Conservation (phyloP, 2,797 vertebrate species). For the Acropternis orthonyx region DNA sequence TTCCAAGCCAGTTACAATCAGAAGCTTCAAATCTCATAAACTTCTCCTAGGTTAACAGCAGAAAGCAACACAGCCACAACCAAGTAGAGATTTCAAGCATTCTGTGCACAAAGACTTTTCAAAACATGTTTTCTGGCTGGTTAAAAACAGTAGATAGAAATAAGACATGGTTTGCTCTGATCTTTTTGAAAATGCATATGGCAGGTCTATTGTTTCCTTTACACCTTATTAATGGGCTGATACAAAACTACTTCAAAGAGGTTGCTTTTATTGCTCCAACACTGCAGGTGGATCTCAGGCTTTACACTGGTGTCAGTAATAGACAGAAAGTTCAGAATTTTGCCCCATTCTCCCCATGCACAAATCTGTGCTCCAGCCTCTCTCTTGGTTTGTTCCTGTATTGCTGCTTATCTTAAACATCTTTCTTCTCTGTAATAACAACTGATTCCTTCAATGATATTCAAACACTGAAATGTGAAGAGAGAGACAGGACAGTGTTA, state of each 20-base stretch:
- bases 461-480: background rate
- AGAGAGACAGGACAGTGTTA: background rate
- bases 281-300: background rate
- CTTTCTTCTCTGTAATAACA: background rate
- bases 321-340: background rate
- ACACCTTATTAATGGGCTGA: background rate
- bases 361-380: background rate
- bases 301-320: background rate
- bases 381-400: background rate
- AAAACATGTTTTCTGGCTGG: background rate
- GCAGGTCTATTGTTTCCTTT: background rate
- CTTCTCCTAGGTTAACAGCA: background rate
- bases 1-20: background rate
- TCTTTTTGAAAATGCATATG: background rate
- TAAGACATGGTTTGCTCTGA: background rate
- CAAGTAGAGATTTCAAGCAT: background rate
- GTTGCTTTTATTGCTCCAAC: background rate
- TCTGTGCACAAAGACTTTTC: background rate
- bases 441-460: background rate
- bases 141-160: background rate
- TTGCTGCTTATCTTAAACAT: background rate
- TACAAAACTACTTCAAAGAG: background rate
- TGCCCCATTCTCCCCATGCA: background rate
- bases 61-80: background rate
- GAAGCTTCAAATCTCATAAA: background rate